These are phyloP conservation scores for Hypsopygia costalis DNA, from an alignment of 2,888 invertebrate species.

Conservation along the genomic window DNA sequence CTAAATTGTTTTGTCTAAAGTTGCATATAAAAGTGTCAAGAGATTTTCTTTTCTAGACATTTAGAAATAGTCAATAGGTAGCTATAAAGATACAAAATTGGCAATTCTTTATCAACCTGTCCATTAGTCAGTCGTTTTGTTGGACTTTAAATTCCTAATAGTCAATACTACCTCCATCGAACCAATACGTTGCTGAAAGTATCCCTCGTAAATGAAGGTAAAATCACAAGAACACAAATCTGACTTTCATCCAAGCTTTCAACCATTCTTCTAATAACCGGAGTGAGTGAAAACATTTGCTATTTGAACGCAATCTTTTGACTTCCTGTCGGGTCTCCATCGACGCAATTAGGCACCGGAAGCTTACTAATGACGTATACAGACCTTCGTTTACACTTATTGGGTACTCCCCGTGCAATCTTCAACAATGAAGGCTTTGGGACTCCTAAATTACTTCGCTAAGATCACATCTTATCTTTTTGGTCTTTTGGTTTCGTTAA, in stretches of 20 bases:
- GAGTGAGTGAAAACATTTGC: slow-evolving; percentile 43
- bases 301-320: slow-evolving; percentile 74
- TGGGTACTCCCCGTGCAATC: slow-evolving; percentile 5
- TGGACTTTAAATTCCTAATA: no score
- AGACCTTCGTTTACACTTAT: slow-evolving; percentile 38
- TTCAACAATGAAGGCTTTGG: background rate
- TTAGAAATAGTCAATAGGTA: no score
- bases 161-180: no score
- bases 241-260: slow-evolving; percentile 10
- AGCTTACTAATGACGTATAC: slow-evolving; percentile 59
- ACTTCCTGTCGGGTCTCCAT: slow-evolving; percentile 66
- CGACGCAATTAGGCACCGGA: slow-evolving; percentile 72
- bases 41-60: no score
- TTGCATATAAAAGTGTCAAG: no score
- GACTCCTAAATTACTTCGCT: background rate
- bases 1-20: no score
- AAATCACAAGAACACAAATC: slow-evolving; percentile 8
- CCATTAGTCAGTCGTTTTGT: no score
- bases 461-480: slow-evolving; percentile 5
- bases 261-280: slow-evolving; percentile 28
- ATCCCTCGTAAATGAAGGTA: background rate
- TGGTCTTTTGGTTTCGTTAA: no score
- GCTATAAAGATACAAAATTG: slow-evolving; percentile 2
- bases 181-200: no score
- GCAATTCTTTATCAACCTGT: background rate